A percentile compares a stretch with the other conserved stretches of the same genome.
phyloP scores from a whole-genome alignment of 2,888 invertebrate species.

The Lasioglossum oenotherae region DNA sequence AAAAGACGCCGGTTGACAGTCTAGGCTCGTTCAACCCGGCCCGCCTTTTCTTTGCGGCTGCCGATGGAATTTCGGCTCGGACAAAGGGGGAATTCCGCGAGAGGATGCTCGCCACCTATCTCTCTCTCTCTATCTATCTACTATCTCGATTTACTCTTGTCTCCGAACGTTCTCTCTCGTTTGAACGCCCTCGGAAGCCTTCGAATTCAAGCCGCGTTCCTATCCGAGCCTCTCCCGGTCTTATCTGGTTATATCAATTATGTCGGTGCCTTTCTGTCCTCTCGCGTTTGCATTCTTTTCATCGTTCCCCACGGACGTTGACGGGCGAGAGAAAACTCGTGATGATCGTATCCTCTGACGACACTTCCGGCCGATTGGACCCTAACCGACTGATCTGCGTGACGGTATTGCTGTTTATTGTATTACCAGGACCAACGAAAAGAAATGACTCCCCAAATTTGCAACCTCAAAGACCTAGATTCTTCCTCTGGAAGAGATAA shows the following conservation, averaged over 20 bases:
- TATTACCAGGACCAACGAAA: not conserved
- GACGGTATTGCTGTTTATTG: not conserved
- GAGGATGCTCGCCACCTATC: slow-evolving; percentile 19
- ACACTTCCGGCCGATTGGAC: slow-evolving; percentile 58
- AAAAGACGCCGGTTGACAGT: slow-evolving; percentile 58
- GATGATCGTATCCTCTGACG: slow-evolving; percentile 49
- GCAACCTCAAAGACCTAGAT: not conserved
- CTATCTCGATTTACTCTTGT: not conserved
- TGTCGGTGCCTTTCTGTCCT: slow-evolving; percentile 53
- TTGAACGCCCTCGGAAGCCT: slow-evolving; percentile 32
- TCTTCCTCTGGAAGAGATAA: not conserved
- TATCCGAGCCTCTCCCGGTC: slow-evolving; percentile 42
- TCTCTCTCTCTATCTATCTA: not conserved
- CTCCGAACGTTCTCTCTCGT: not conserved
- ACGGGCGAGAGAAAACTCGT: not conserved
- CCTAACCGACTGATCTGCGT: slow-evolving; percentile 4
- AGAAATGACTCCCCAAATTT: not conserved
- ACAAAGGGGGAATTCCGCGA: slow-evolving; percentile 66
- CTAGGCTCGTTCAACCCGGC: slow-evolving; percentile 54
- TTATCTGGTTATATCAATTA: slow-evolving; percentile 73
- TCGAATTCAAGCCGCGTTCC: slow-evolving; percentile 67
- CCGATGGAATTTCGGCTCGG: slow-evolving; percentile 66
- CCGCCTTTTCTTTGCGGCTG: slow-evolving; percentile 51
- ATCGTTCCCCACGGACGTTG: slow-evolving; percentile 14
- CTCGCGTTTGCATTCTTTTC: slow-evolving; percentile 54